Conservation (phyloP, 2,113 vertebrate species). For the Sminthopsis crassicaudata region DNA sequence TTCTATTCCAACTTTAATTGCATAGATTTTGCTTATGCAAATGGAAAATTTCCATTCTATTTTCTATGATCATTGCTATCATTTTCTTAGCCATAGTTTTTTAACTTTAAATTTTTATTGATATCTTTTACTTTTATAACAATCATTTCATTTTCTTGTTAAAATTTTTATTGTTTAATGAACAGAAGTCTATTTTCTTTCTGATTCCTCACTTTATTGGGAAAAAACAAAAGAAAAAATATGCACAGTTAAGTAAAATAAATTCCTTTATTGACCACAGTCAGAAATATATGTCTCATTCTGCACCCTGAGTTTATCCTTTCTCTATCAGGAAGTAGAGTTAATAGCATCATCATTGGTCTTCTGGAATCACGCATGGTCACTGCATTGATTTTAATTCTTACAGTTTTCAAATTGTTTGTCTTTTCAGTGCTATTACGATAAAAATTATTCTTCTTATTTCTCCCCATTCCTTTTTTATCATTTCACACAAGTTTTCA, state of each 20-base stretch:
- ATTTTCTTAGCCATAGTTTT: background rate
- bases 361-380: background rate
- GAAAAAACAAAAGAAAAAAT: background rate
- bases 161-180: background rate
- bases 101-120: background rate
- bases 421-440: background rate
- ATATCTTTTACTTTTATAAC: background rate
- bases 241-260: background rate
- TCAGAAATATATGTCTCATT: background rate
- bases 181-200: background rate
- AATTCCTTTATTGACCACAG: background rate
- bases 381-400: background rate
- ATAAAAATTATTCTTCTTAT: background rate
- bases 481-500: background rate
- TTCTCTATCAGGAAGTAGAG: background rate
- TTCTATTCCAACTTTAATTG: background rate
- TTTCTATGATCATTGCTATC: background rate
- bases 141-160: background rate
- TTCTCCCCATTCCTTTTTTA: background rate
- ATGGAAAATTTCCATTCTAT: background rate
- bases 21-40: background rate
- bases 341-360: background rate
- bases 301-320: background rate
- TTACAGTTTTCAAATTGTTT: background rate
- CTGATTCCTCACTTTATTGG: background rate